Evolutionary conservation across 1,140 invertebrate species (phyloP).

Genomic region (Drosophila cardini): DNA sequence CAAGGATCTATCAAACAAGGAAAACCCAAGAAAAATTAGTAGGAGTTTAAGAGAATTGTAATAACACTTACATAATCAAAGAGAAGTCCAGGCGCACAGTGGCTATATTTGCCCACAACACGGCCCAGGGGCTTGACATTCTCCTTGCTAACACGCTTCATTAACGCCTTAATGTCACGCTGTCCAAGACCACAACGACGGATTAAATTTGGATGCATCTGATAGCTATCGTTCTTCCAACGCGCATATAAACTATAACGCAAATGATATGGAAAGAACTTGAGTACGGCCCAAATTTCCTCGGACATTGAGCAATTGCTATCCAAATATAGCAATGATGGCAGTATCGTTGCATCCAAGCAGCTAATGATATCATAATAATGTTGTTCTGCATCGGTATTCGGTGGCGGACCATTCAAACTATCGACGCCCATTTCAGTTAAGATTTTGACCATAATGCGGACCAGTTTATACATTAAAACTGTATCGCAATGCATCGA

Average conservation of each 20-base stretch:
- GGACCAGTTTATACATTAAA: constrained; percentile 94
- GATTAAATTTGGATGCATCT: constrained; percentile 92
- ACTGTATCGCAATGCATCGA: constrained; percentile 94
- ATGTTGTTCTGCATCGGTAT: constrained; percentile 70
- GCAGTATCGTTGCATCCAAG: constrained; percentile 94
- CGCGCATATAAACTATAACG: constrained; percentile 95
- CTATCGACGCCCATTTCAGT: constrained; percentile 76
- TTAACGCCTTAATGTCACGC: constrained; percentile 97
- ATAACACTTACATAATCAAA: constrained; percentile 94
- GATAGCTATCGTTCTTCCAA: constrained; percentile 96
- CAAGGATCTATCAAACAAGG: constrained; percentile 87
- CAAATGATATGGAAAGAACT: constrained; percentile 96
- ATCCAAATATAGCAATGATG: constrained; percentile 95
- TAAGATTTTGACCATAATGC: constrained; percentile 85
- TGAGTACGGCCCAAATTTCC: constrained; percentile 97
- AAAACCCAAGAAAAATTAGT: constrained; percentile 86
- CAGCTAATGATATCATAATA: constrained; percentile 92
- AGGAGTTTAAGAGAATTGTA: no score
- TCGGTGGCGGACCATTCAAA: constrained; percentile 66
- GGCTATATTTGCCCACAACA: constrained; percentile 97
- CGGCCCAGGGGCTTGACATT: constrained; percentile 98
- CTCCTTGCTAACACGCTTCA: constrained; percentile 99
- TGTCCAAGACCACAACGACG: constrained; percentile 93
- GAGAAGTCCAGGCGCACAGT: constrained; percentile 96
- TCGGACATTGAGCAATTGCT: constrained; percentile 98